Evolutionary conservation across 2,888 invertebrate genomes (phyloP), one percentile per base, ranked within the genome.

Genomic region (Seira sanloemensis): DNA sequence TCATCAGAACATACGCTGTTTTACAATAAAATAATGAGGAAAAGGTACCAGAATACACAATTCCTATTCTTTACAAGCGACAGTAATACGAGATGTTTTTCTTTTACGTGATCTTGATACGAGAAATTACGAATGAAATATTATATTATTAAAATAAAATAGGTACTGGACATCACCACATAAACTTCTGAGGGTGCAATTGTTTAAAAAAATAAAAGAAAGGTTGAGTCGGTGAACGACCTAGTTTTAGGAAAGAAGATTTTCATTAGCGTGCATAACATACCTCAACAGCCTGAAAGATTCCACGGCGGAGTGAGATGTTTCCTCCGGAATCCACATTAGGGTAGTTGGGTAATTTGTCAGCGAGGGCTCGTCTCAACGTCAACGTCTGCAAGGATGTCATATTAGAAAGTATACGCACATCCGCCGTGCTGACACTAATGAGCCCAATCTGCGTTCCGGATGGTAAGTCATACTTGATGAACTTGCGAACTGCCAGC

Each of bases 291-390:
- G 89, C 89, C 58, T 88, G 88, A 72, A 87, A 86, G 75, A 89
- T 89, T 75, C 89, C 89, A 83, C 89, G 65, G 18, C 89, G 83
- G 23, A 89, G 87, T 37, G 89, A 88, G 78, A 89, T 89, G 80
- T 86, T 89, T 73, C 89, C 89, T 73, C 89, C 89, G 54, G 87
- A 86, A 85, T 89, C 88, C 25, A 89, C 89, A 77, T 88, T 89
- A n/a, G 89, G 89, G 74, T 89, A 89, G 86, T 89, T 89, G 74
- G 89, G 89, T 76, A 89, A 86, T 86, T 89, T 89, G 78, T 89
- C 89, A 69, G 89, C 89, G 58, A 89, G 79, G 16, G 89, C 89
- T 82, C 89, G 86, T 77, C 89, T 76, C 27, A 89, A 72, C 73
- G 86, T 86, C 37, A 84, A 68, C 9, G 88, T 88, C 79, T 89